phyloP scores from a whole-genome alignment of 2,797 vertebrate species.

The Schizothorax lantsangensis region DNA sequence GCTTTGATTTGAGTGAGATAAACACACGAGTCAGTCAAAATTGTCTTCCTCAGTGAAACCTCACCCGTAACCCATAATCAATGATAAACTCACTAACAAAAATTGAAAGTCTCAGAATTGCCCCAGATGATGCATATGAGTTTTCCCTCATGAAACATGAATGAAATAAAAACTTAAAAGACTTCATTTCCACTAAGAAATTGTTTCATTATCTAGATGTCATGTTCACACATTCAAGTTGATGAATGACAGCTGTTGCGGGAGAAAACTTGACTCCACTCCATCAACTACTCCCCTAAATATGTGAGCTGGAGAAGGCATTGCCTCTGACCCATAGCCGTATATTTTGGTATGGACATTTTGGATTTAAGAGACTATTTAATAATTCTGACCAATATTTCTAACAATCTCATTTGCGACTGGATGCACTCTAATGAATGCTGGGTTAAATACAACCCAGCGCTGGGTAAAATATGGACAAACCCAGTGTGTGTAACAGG shows the following conservation, averaged over 20 bases:
- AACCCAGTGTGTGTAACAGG: too few relatives aligned
- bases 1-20: background rate
- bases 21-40: background rate
- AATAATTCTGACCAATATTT: background rate
- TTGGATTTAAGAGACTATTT: background rate
- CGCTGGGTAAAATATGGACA: too few relatives aligned
- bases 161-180: constrained; percentile 9
- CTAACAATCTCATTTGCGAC: background rate
- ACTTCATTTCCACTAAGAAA: background rate
- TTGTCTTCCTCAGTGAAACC: background rate
- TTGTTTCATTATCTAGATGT: background rate
- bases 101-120: background rate
- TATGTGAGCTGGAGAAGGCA: background rate
- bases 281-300: background rate
- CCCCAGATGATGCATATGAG: background rate
- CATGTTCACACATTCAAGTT: constrained; percentile 1
- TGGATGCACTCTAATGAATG: too few relatives aligned
- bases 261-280: background rate
- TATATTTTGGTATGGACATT: background rate
- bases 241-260: constrained; percentile 5
- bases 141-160: background rate
- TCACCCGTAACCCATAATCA: background rate
- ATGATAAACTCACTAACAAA: background rate
- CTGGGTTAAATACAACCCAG: too few relatives aligned
- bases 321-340: background rate